Evolutionary conservation across 2,888 invertebrate genomes (phyloP), one percentile per base, ranked within the genome.

Genomic region (Trissonchulus latispiculum): DNA sequence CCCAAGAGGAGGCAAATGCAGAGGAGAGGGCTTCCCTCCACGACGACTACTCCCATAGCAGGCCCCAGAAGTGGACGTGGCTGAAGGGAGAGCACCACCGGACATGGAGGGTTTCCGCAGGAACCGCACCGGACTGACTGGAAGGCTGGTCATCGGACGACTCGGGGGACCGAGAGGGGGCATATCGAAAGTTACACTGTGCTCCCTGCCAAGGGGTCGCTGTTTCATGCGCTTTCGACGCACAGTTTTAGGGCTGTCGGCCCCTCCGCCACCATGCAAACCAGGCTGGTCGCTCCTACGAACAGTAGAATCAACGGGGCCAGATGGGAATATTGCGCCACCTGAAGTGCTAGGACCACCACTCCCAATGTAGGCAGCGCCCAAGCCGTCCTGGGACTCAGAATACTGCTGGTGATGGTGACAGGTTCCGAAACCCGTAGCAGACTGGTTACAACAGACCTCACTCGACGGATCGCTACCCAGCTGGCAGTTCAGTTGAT

Each of bases 71-170:
- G 32, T 64, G n/a, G 66, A 28, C 32, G 67, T 1, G 74, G 71
- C n/a, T 28, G 61, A 2, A 2, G 31, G 28, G 35, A 66, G 71
- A 23, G 28, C 67, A 23, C 35, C 32, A 35, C 28, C 33, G 28
- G 69, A 3, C 70, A 37, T 8, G n/a, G 64, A 64, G 3, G 31
- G n/a, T 8, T 68, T 68, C 8, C 28, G n/a, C 18, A 68, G 15
- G 29, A 71, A 71, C 32, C 72, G 36, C 2, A 69, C 67, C 35
- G 72, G 72, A 69, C 72, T 71, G 31, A 71, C 36, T 2, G 72
- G 37, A 8, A 71, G 32, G 33, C 35, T 69, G 64, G 31, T 28
- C 31, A 29, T 28, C 31, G 3, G 64, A 8, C 64, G 64, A 8
- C n/a, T 8, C n/a, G 15, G 15, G 31, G 31, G 28, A 23, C 48